These are phyloP conservation scores for Augochlorella aurata DNA, from an alignment of 2,888 invertebrate genomes.

Conservation along the genomic window DNA sequence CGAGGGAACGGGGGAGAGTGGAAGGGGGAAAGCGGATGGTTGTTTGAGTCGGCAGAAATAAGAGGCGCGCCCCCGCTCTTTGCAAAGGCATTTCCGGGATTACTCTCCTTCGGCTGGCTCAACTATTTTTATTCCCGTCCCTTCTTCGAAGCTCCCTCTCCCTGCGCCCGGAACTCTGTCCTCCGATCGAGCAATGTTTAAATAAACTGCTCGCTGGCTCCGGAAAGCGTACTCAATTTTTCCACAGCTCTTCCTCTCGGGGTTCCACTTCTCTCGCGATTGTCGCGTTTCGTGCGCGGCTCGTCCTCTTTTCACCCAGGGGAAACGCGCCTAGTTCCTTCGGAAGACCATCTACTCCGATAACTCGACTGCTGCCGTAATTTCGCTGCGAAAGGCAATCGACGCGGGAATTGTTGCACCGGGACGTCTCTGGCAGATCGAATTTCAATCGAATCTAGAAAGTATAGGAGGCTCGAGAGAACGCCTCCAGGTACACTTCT, in stretches of 20 bases:
- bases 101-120: conserved; percentile 43
- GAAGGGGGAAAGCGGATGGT: conserved; percentile 36
- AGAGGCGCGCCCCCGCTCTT: conserved; percentile 58
- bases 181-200: conserved; percentile 24
- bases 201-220: neutral
- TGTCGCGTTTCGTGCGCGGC: neutral
- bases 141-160: neutral
- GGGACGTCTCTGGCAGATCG: neutral
- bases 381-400: conserved; percentile 34
- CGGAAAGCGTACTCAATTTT: neutral
- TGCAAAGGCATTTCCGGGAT: conserved; percentile 69
- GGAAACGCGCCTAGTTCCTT: neutral
- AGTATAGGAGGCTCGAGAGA: no score
- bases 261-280: neutral
- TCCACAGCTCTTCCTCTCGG: neutral
- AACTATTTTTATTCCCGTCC: conserved; percentile 9
- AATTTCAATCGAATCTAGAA: no score
- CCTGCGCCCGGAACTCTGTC: neutral
- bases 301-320: neutral
- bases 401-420: conserved; percentile 1
- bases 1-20: neutral
- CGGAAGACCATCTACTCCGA: no score
- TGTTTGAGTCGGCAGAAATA: conserved; percentile 56
- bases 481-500: no score
- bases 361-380: neutral